These are phyloP conservation scores for Gastracanthus pulcherrimus DNA, from an alignment of 2,888 invertebrate species.

Conservation along the genomic window DNA sequence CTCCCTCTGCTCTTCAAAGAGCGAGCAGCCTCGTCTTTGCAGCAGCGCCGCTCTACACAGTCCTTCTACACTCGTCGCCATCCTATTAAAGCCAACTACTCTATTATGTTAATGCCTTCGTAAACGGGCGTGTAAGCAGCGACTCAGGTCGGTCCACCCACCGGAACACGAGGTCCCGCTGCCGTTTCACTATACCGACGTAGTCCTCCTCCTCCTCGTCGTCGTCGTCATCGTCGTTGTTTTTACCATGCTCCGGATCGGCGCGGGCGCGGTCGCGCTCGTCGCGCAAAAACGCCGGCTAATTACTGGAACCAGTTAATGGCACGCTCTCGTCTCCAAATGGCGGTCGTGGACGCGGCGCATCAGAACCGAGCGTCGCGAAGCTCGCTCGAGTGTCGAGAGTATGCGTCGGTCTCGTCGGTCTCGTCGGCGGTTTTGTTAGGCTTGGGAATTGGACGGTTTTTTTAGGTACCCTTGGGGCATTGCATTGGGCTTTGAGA, in stretches of 20 bases:
- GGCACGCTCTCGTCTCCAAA: constrained; percentile 9
- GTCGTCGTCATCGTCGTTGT: not conserved
- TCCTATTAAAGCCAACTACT: constrained; percentile 42
- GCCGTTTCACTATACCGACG: no score
- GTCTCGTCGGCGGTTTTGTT: no score
- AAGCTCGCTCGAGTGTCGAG: not conserved
- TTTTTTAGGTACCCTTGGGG: no score
- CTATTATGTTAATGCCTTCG: constrained; percentile 36
- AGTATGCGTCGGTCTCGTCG: not conserved
- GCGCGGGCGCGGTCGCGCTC: not conserved
- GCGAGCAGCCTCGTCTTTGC: no score
- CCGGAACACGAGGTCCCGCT: not conserved
- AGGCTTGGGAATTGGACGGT: no score
- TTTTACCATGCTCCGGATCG: constrained; percentile 6
- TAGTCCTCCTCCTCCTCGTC: no score
- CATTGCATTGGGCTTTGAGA: no score
- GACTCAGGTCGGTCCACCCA: not conserved
- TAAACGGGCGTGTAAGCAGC: constrained; percentile 32
- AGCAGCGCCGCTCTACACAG: no score
- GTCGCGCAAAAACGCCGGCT: constrained; percentile 22
- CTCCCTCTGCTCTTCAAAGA: no score
- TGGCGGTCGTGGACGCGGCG: constrained; percentile 4
- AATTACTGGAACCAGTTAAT: constrained; percentile 44
- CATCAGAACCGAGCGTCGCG: not conserved
- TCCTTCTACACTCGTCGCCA: no score